These are phyloP conservation scores for human DNA, from an alignment of 2,113 vertebrate genomes.

Conservation along the genomic window GRCh38 chr3:9606001-9606500, in stretches of 20 bases:
- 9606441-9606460: too few relatives aligned
- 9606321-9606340: too few relatives aligned
- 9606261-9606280: not conserved
- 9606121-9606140: not conserved
- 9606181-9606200: not conserved
- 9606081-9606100: too few relatives aligned
- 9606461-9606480: too few relatives aligned
- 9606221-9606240: not conserved
- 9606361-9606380: not conserved
- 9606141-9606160: not conserved
- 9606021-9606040: too few relatives aligned
- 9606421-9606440: not conserved
- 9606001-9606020: not conserved
- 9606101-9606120: too few relatives aligned
- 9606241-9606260: not conserved
- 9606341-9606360: too few relatives aligned
- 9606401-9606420: not conserved
- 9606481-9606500: too few relatives aligned
- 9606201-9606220: not conserved
- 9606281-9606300: not conserved
- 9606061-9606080: not conserved
- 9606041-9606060: not conserved
- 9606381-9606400: not conserved
- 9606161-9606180: not conserved
- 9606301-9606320: not conserved